These are phyloP conservation scores for Aythya baeri DNA, from an alignment of 2,113 vertebrate species.

Conservation along the genomic window DNA sequence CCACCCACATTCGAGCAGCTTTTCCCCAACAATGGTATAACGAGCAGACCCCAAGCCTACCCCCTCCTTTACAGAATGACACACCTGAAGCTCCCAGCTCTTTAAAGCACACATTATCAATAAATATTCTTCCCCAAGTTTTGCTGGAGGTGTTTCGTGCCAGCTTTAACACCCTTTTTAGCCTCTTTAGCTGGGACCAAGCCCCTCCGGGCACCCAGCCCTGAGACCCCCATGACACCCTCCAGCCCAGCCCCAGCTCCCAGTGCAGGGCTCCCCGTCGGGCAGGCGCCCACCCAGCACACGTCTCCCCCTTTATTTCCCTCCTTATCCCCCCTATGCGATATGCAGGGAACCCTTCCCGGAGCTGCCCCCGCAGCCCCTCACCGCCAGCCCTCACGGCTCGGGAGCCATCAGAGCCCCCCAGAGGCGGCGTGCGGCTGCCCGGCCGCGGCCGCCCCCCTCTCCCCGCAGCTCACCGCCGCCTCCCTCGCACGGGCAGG, in stretches of 20 bases:
- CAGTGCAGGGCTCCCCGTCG: no score
- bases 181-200: accelerated
- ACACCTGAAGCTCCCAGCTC: not conserved
- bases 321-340: not conserved
- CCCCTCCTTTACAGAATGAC: not conserved
- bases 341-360: not conserved
- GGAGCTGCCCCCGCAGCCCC: no score
- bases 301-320: no score
- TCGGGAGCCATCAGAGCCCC: not conserved
- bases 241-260: not conserved
- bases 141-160: not conserved
- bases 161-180: not conserved
- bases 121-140: not conserved
- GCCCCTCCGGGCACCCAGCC: accelerated
- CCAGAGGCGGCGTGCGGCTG: accelerated
- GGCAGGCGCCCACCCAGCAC: no score
- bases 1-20: accelerated
- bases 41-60: no score
- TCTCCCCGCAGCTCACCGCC: not conserved
- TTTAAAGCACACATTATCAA: accelerated
- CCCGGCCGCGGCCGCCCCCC: not conserved
- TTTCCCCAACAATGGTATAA: not conserved
- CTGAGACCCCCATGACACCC: not conserved
- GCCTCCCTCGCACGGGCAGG: not conserved
- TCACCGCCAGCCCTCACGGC: not conserved